phyloP scores from a whole-genome alignment of 1,140 invertebrate species.

The Trichonephila clavipes region DNA sequence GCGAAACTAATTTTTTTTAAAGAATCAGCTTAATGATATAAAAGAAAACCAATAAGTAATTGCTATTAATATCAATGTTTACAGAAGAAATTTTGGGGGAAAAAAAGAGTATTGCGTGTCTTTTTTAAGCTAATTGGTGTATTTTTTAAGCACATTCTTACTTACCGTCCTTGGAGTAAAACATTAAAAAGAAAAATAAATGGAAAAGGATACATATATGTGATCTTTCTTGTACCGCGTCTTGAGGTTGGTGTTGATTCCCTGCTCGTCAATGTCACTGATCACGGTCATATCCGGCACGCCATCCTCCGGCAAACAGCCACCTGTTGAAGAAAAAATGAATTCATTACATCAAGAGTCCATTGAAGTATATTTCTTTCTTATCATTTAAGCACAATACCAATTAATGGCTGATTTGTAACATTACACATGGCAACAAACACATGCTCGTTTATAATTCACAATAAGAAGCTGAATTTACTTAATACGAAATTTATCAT shows the following conservation, averaged over 20 bases:
- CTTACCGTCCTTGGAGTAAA: neutral
- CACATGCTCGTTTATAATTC: too few species aligned
- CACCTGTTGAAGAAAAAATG: constrained; percentile 56
- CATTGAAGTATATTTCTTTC: neutral
- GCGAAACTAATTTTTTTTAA: too few species aligned
- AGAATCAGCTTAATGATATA: too few species aligned
- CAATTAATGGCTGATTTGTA: too few species aligned
- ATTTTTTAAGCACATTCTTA: neutral
- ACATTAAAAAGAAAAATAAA: neutral
- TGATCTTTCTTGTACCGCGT: constrained; percentile 91
- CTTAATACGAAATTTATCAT: too few species aligned
- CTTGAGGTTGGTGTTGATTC: constrained; percentile 94
- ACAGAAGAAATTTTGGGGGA: too few species aligned
- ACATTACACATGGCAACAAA: too few species aligned
- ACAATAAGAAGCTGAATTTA: too few species aligned
- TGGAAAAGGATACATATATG: constrained; percentile 90
- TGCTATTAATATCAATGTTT: too few species aligned
- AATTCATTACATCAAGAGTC: neutral
- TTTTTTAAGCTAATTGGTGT: neutral
- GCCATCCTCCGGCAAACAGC: constrained; percentile 80
- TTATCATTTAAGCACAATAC: neutral
- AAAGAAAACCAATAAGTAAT: too few species aligned
- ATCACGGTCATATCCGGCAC: constrained; percentile 94
- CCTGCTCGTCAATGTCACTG: constrained; percentile 93
- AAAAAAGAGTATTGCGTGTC: too few species aligned